Base-by-base conservation (phyloP, 2,113 vertebrate species). In the Chloroceryle aenea region DNA sequence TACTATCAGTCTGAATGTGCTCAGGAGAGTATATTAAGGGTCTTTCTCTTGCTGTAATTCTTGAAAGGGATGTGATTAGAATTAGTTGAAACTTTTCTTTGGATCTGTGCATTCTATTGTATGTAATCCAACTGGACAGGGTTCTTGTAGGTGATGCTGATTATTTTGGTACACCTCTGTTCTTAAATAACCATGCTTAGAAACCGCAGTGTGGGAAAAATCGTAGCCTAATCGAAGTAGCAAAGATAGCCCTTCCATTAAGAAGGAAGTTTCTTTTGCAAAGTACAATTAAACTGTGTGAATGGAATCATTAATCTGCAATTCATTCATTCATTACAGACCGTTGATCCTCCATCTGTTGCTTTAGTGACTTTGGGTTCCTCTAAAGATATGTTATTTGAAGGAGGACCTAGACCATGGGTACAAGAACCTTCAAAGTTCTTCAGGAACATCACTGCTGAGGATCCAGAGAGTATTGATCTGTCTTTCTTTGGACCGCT, bases 371-470 rank as follows among this genome's bases (percentile, higher is more conserved):
- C 99, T 12, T 94, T 99, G 78, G 99, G 99, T 56, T 99, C 99
- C 40, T 99, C 99, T 3, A 99, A 99, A 97, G 98, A 99, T 87
- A 98, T 99, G 98, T 47, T 99, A 30, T 99, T 99, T 82, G 99
- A 99, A 88, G 99, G 99, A 12, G 99, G 99, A 29, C 99, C 99
- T 0, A 97, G 97, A 36, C 99, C 99, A 1, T 99, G 99, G 99
- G 98, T 99, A 34, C 98, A 99, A 14, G 99, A 99, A 84, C 99
- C 99, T 14, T 99, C 99, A 4, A 99, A 98, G 91, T 99, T 99
- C 98, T 99, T 99, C 97, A 98, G 98, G 88, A 98, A 98, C 10
- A 18, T 99, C 53, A 98, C 97, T 2, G 95, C 98, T 2, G 99
- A 99, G 92, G 98, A 99, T 67, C 61, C 92, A 12, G 95, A 82